Evolutionary conservation across 2,888 invertebrate species (phyloP).

Genomic region (Drosophila prostipennis): DNA sequence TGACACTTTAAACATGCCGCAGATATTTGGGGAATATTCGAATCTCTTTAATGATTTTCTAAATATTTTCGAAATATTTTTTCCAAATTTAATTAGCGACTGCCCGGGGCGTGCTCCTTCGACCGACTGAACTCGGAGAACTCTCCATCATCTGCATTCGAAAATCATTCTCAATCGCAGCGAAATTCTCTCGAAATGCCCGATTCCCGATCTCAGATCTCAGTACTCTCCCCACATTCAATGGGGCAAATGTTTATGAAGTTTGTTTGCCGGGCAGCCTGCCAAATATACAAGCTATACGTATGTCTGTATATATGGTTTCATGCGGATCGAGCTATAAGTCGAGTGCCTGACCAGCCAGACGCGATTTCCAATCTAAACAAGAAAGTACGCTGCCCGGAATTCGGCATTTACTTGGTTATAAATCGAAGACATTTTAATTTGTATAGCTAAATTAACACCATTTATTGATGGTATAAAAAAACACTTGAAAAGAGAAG

Average conservation of each 20-base stretch:
- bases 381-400: background rate
- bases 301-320: background rate
- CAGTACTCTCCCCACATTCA: conserved; percentile 26
- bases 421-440: background rate
- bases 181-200: conserved; percentile 53
- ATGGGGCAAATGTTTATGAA: conserved; percentile 46
- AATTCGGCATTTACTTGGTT: background rate
- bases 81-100: conserved; percentile 26
- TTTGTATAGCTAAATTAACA: conserved; percentile 7
- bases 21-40: conserved; percentile 11
- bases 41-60: conserved; percentile 32
- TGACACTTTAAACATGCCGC: conserved; percentile 82
- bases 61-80: conserved; percentile 27
- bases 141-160: conserved; percentile 23
- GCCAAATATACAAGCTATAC: conserved; percentile 48
- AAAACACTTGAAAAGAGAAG: background rate
- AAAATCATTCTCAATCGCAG: conserved; percentile 9
- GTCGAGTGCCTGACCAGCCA: background rate
- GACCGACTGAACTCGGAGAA: conserved; percentile 50
- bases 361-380: conserved; percentile 14
- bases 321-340: background rate
- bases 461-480: conserved; percentile 3
- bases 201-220: conserved; percentile 41
- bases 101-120: conserved; percentile 51
- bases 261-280: conserved; percentile 52